phyloP scores from a whole-genome alignment of 2,888 invertebrate species.

The Dexiosoma caninum region DNA sequence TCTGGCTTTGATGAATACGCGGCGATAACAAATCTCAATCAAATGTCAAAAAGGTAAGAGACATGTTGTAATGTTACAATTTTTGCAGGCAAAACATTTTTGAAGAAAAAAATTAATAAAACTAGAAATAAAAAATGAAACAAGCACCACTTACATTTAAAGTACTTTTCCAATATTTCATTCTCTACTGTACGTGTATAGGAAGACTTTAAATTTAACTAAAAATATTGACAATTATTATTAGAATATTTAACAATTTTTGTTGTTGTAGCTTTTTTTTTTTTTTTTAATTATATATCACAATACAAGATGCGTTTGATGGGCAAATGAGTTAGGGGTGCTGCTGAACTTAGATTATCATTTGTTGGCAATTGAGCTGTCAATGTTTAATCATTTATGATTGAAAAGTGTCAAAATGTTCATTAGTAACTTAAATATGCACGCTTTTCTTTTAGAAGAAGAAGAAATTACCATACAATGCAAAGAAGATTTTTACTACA shows the following conservation, averaged over 20 bases:
- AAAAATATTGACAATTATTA: conserved; percentile 44
- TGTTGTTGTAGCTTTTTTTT: conserved; percentile 1
- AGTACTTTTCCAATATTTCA: conserved; percentile 30
- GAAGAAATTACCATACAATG: too few species aligned
- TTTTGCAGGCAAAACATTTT: conserved; percentile 68
- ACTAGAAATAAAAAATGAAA: not conserved
- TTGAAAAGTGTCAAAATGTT: conserved; percentile 58
- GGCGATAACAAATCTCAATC: conserved; percentile 77
- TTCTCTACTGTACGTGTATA: not conserved
- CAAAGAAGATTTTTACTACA: too few species aligned
- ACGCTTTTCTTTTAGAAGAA: too few species aligned
- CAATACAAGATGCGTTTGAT: not conserved
- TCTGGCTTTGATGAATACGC: conserved; percentile 71
- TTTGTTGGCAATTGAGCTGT: conserved; percentile 73
- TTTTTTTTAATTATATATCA: not conserved
- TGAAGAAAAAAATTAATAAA: not conserved
- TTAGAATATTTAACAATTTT: conserved; percentile 58
- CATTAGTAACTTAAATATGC: conserved; percentile 47
- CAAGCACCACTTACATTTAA: not conserved
- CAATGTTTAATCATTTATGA: conserved; percentile 69
- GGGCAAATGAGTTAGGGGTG: not conserved
- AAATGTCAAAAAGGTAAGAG: conserved; percentile 78
- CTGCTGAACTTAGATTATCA: conserved; percentile 51
- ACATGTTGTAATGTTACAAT: conserved; percentile 76
- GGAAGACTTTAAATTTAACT: conserved; percentile 40